A percentile compares a stretch with the other conserved stretches of the same genome.
Conservation (phyloP, 2,113 vertebrate genomes). For the Proteles cristata region DNA sequence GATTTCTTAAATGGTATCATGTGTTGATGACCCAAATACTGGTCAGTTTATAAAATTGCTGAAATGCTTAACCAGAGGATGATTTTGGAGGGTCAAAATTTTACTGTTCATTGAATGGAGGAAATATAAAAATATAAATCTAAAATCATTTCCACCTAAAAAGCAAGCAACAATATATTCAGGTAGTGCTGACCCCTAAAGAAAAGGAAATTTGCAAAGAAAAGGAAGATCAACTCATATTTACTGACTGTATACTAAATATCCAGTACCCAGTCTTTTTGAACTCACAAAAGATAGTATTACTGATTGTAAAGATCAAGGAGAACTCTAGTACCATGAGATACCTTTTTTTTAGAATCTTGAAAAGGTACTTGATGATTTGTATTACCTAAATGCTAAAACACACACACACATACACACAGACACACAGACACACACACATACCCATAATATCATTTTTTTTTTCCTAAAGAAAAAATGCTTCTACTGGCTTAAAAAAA, state of each 20-base stretch:
- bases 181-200: not conserved
- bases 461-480: constrained; percentile 16
- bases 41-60: constrained; percentile 11
- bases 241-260: constrained; percentile 19
- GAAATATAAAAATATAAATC: not conserved
- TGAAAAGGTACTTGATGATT: constrained; percentile 14
- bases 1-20: not conserved
- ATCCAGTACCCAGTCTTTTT: not conserved
- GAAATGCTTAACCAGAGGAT: constrained; percentile 34
- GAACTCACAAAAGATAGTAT: not conserved
- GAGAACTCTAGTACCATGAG: constrained; percentile 17
- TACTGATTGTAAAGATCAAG: not conserved
- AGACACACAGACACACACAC: not conserved
- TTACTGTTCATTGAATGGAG: not conserved
- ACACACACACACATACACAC: not conserved
- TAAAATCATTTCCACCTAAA: constrained; percentile 41
- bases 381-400: constrained; percentile 19
- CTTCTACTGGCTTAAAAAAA: not conserved
- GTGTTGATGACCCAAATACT: not conserved
- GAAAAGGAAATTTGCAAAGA: not conserved
- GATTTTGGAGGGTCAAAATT: not conserved
- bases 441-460: not conserved
- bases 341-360: not conserved
- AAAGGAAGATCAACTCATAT: not conserved
- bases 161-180: not conserved